phyloP scores from a whole-genome alignment of 2,113 vertebrate species.

The Microtus montanus region DNA sequence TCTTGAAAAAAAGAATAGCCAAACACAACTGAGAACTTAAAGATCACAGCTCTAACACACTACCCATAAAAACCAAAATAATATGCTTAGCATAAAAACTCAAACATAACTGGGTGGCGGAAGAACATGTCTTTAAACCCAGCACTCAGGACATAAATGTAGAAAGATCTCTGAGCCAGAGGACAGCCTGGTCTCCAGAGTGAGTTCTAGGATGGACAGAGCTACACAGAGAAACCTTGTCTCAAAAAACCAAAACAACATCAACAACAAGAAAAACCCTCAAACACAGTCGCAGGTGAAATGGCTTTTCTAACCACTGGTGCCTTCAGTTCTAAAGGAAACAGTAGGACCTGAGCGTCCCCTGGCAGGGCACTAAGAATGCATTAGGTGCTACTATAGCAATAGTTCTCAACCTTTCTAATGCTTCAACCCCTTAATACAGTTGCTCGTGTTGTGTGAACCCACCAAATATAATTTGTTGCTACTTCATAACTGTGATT shows the following conservation, averaged over 20 bases:
- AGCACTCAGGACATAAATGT: too few species aligned
- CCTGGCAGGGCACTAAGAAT: background rate
- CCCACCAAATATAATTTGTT: background rate
- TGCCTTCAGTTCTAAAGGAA: background rate
- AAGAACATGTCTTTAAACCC: too few species aligned
- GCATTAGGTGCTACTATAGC: background rate
- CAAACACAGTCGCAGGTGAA: constrained; percentile 16
- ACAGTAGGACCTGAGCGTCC: background rate
- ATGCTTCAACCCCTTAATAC: background rate
- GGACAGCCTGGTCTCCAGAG: too few species aligned
- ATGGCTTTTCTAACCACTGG: background rate
- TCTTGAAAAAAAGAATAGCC: background rate
- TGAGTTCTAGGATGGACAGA: too few species aligned
- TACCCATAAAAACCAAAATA: constrained; percentile 24
- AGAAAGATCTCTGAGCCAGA: too few species aligned
- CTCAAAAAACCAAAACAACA: background rate
- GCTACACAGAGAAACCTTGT: too few species aligned
- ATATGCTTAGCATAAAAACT: constrained; percentile 4
- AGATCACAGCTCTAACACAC: constrained; percentile 3
- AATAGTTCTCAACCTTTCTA: background rate
- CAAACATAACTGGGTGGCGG: background rate
- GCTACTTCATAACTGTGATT: background rate
- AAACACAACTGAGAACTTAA: background rate
- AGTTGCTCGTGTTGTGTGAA: background rate
- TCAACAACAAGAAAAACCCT: background rate